phyloP scores from a whole-genome alignment of 2,113 vertebrate species.

The Stigmatopora argus region DNA sequence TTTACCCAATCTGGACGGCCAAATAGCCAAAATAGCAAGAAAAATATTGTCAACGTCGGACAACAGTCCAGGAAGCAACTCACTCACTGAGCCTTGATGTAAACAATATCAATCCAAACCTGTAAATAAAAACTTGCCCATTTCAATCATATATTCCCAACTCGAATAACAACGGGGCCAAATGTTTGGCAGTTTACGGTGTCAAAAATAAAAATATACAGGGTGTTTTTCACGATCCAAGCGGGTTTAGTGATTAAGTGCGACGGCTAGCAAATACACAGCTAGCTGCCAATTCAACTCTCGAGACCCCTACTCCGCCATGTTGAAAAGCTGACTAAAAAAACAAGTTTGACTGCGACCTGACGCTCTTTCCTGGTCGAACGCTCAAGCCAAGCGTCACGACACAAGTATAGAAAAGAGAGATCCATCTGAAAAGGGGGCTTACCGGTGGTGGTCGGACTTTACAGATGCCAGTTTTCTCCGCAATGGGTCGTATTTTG shows the following conservation, averaged over 20 bases:
- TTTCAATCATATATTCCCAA: conserved; percentile 27
- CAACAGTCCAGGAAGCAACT: conserved; percentile 39
- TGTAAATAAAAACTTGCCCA: conserved; percentile 28
- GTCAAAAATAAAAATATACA: background rate
- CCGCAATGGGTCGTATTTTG: conserved; percentile 95
- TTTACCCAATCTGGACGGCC: background rate
- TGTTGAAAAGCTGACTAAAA: conserved; percentile 78
- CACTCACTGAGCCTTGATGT: conserved; percentile 31
- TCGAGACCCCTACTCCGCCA: conserved; percentile 78
- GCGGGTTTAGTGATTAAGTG: background rate
- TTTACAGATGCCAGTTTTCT: conserved; percentile 96
- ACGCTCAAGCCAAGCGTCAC: background rate
- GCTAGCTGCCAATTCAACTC: conserved; percentile 59
- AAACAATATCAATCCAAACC: conserved; percentile 39
- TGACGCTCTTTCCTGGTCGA: conserved; percentile 19
- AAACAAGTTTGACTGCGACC: conserved; percentile 65
- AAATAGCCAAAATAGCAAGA: background rate
- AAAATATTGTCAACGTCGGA: background rate
- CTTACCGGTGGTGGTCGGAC: conserved; percentile 91
- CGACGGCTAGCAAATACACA: conserved; percentile 24
- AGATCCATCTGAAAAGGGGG: conserved; percentile 17
- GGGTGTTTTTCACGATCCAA: background rate
- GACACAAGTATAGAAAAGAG: background rate
- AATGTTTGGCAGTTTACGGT: background rate
- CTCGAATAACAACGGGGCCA: background rate